Conservation (phyloP, 2,888 invertebrate species). For the Rotaria macrura region DNA sequence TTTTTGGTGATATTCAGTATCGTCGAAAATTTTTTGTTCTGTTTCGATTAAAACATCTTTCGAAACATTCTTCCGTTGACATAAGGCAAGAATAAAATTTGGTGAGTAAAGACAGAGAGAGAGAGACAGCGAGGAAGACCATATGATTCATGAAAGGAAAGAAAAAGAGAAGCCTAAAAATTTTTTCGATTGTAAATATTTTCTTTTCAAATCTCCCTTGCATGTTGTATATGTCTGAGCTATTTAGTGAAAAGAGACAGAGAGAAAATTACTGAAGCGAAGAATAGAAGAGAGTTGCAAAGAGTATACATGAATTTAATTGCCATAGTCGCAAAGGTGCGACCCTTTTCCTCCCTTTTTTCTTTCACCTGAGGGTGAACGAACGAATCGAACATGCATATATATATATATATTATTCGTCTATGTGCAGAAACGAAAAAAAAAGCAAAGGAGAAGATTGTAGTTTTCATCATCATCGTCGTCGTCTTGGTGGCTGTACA, state of each 20-base stretch:
- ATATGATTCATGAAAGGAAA: too few relatives aligned
- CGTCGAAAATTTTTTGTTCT: not conserved
- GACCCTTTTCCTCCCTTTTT: not conserved
- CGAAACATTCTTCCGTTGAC: not conserved
- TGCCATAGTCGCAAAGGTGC: conserved; percentile 3
- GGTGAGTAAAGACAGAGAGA: not conserved
- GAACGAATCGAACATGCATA: not conserved
- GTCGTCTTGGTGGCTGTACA: conserved; percentile 12
- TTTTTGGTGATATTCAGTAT: not conserved
- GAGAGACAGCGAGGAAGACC: not conserved
- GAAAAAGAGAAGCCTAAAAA: too few relatives aligned
- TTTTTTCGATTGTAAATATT: not conserved
- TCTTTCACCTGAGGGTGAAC: conserved; percentile 15
- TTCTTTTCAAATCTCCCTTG: not conserved
- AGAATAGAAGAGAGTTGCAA: not conserved
- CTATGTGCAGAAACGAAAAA: not conserved
- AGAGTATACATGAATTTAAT: not conserved
- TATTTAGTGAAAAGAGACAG: not conserved
- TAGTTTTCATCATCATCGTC: not conserved
- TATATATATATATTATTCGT: not conserved
- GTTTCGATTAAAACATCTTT: not conserved
- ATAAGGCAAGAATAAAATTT: not conserved
- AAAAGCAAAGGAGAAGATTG: not conserved
- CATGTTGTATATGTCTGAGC: not conserved
- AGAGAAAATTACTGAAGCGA: conserved; percentile 7